Conservation (phyloP, 1,140 invertebrate genomes). For the Trichoplusia ni region DNA sequence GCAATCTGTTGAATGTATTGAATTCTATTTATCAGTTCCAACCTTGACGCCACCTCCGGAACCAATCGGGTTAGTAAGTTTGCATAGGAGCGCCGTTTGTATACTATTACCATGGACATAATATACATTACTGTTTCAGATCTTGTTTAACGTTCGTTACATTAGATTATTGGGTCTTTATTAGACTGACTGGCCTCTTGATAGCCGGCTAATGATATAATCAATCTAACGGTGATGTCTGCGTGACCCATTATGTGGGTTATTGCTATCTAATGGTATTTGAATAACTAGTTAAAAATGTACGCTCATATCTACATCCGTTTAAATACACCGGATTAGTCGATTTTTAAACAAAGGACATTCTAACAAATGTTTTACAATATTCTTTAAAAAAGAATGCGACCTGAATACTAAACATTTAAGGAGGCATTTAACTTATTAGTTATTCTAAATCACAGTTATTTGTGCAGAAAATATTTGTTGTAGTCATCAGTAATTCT, state of each 20-base stretch:
- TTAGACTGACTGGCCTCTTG: background rate
- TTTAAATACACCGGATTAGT: constrained; percentile 4
- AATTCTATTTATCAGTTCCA: constrained; percentile 61
- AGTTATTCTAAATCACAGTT: background rate
- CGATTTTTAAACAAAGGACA: background rate
- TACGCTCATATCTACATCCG: constrained; percentile 13
- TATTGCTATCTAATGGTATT: constrained; percentile 17
- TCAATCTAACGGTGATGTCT: constrained; percentile 11
- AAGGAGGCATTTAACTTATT: too few relatives aligned
- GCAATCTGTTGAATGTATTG: constrained; percentile 51
- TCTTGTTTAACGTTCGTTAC: constrained; percentile 7
- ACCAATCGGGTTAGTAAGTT: constrained; percentile 50
- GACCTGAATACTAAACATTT: constrained; percentile 21
- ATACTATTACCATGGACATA: too few relatives aligned
- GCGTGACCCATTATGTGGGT: constrained; percentile 9
- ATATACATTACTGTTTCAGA: constrained; percentile 17
- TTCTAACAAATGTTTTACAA: background rate
- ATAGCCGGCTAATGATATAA: constrained; percentile 15
- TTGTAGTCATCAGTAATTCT: background rate
- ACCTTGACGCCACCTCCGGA: constrained; percentile 58
- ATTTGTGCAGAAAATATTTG: background rate
- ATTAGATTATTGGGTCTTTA: constrained; percentile 19
- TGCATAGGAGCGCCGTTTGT: constrained; percentile 31
- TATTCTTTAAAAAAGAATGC: background rate
- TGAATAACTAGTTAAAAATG: constrained; percentile 10